phyloP scores from a whole-genome alignment of 1,140 invertebrate genomes.

The Agrilus planipennis region DNA sequence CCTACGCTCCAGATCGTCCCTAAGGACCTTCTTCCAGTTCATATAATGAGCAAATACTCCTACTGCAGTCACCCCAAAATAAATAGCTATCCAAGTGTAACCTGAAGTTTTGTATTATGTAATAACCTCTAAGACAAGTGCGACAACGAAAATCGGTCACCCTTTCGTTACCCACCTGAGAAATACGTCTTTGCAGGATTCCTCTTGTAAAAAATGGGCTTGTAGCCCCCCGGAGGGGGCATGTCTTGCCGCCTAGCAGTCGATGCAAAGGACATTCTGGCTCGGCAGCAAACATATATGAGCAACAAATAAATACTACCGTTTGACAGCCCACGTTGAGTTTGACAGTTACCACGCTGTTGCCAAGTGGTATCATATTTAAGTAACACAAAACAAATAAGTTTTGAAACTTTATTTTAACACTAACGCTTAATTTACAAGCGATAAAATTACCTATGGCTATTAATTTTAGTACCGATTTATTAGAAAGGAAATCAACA shows the following conservation, averaged over 20 bases:
- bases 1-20: slow-evolving; percentile 55
- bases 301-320: too few relatives aligned
- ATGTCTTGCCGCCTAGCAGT: slow-evolving; percentile 81
- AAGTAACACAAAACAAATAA: too few relatives aligned
- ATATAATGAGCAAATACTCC: slow-evolving; percentile 46
- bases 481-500: too few relatives aligned
- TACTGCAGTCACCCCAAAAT: slow-evolving; percentile 44
- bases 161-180: background rate
- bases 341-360: too few relatives aligned
- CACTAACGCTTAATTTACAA: too few relatives aligned
- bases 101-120: slow-evolving; percentile 37
- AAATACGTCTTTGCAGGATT: slow-evolving; percentile 57
- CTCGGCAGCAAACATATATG: too few relatives aligned
- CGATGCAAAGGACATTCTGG: too few relatives aligned
- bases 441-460: too few relatives aligned
- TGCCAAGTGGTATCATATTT: too few relatives aligned
- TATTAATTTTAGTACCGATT: too few relatives aligned
- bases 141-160: background rate
- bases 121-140: background rate
- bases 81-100: slow-evolving; percentile 44
- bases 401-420: too few relatives aligned
- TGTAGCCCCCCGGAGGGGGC: slow-evolving; percentile 74
- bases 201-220: slow-evolving; percentile 56
- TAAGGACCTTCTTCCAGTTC: slow-evolving; percentile 38
- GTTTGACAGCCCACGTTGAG: too few relatives aligned